Evolutionary conservation across 2,888 invertebrate species (phyloP), one percentile per base, ranked within the genome.

Genomic region (Sinhomidia bicolor): DNA sequence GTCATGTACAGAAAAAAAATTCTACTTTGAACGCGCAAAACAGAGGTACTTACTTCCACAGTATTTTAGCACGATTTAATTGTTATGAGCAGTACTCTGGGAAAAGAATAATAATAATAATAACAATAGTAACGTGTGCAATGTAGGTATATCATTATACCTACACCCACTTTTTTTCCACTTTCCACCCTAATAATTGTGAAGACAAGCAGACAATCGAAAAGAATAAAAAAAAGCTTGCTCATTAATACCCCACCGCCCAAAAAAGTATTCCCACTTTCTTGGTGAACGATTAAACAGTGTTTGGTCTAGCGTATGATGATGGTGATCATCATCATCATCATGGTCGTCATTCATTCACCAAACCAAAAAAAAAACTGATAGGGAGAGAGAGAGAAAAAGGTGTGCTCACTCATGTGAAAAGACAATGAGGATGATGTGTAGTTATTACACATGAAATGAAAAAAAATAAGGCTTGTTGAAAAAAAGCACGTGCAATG

Each of bases 281-380:
- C 62, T 62, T 76, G 84, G 76, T 65, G 65, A 65, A 47, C 76
- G 84, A 85, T 85, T 85, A 85, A 85, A 76, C 76, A 76, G 76
- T 83, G 68, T 60, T 41, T 83, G 71, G 54, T 44, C 23, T 62
- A 44, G 62, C 54, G 84, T 62, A 23, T 76, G 60, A 85, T 76
- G 29, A 85, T 76, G 60, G 76, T 76, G 29, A 85, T 76, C 76
- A 47, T 76, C 29, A 10, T 51, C 76, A n/a, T 51, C 51, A 76
- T 36, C 36, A 7, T 36, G 7, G 36, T 36, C 36, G 36, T n/a
- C n/a, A n/a, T n/a, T n/a, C n/a, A n/a, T 51, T 51, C 76, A 62
- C 36, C 47, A 62, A 3, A 32, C 71, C 32, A 78, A 54, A 85
- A 78, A 54, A 85, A 65, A 68, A 76, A 62, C n/a, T 41, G 57